phyloP scores from a whole-genome alignment of 2,888 invertebrate genomes.

The Hoplodrina ambigua region DNA sequence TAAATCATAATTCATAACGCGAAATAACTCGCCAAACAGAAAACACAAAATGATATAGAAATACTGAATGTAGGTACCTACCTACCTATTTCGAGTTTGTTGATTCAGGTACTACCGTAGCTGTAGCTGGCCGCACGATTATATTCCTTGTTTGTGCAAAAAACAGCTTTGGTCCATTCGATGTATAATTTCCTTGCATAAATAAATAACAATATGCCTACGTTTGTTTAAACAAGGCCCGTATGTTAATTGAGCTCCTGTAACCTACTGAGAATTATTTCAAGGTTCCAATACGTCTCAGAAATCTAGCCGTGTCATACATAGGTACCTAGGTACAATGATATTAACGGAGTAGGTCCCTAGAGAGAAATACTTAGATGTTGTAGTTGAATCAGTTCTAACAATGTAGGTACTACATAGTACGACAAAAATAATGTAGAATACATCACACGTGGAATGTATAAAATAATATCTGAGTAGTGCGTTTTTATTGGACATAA shows the following conservation, averaged over 20 bases:
- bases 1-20: conserved; percentile 68
- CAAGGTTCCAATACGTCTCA: conserved; percentile 37
- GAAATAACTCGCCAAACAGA: conserved; percentile 54
- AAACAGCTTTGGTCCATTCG: conserved; percentile 50
- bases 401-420: not conserved
- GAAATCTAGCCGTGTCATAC: conserved; percentile 14
- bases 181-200: conserved; percentile 60
- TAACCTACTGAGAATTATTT: conserved; percentile 53
- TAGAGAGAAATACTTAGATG: not conserved
- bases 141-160: conserved; percentile 60
- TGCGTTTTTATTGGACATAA: conserved; percentile 71
- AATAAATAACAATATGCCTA: conserved; percentile 57
- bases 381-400: conserved; percentile 4
- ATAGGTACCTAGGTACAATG: conserved; percentile 8
- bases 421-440: conserved; percentile 20
- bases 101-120: conserved; percentile 46
- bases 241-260: conserved; percentile 49
- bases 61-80: conserved; percentile 19
- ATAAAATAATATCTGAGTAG: conserved; percentile 55
- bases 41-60: conserved; percentile 54
- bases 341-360: not conserved
- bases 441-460: conserved; percentile 49
- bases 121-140: conserved; percentile 49
- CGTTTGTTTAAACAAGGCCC: conserved; percentile 46
- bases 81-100: conserved; percentile 46